Evolutionary conservation across 1,140 invertebrate species (phyloP).

Genomic region (Plutomurus gul): DNA sequence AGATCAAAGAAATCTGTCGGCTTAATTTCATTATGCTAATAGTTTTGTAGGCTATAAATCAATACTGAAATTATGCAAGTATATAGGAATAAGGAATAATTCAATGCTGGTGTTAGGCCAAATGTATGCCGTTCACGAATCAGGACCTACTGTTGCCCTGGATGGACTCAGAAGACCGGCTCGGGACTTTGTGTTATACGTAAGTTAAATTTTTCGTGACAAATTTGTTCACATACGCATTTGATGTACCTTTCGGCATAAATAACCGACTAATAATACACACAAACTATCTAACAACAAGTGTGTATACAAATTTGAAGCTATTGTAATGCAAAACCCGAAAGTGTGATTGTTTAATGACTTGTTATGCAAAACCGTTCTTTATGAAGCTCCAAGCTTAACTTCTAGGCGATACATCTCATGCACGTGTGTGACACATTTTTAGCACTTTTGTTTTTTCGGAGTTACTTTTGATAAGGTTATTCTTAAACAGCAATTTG

Average conservation of each 20-base stretch:
- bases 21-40: neutral
- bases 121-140: slow-evolving; percentile 75
- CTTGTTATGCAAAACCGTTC: no score
- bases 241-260: no score
- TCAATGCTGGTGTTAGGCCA: slow-evolving; percentile 62
- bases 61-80: neutral
- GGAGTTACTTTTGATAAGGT: no score
- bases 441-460: no score
- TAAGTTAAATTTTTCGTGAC: slow-evolving; percentile 64
- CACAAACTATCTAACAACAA: no score
- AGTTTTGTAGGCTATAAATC: neutral
- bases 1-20: neutral
- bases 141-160: slow-evolving; percentile 77
- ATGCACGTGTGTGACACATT: no score
- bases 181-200: slow-evolving; percentile 77
- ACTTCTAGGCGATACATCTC: no score
- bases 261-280: no score
- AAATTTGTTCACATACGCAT: neutral
- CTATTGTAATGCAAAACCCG: no score
- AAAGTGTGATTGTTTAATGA: no score
- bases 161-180: slow-evolving; percentile 74
- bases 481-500: slow-evolving; percentile 70
- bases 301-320: no score
- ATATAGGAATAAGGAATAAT: neutral
- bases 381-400: no score